Percentiles rank a stretch among this genome's conserved stretches.
phyloP scores from a whole-genome alignment of 2,797 vertebrate genomes.

The Nyctibius grandis region DNA sequence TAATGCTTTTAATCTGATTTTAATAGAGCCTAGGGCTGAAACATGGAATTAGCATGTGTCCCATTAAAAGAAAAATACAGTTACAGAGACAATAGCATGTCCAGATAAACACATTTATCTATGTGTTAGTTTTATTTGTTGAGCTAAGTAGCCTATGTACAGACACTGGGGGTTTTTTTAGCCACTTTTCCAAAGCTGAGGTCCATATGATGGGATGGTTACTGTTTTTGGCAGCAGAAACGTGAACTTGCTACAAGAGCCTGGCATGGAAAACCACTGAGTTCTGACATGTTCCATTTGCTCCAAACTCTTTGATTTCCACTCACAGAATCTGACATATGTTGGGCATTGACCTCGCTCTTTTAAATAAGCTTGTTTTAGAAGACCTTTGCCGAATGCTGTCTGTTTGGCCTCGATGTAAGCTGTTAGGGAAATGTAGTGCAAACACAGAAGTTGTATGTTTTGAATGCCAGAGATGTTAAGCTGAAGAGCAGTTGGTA shows the following conservation, averaged over 20 bases:
- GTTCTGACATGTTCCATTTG: slow-evolving; percentile 48
- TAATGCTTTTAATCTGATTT: slow-evolving; percentile 72
- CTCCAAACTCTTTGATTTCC: slow-evolving; percentile 46
- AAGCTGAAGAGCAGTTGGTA: slow-evolving; percentile 48
- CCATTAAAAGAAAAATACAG: slow-evolving; percentile 60
- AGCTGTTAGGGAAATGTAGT: slow-evolving; percentile 64
- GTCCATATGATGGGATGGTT: slow-evolving; percentile 16
- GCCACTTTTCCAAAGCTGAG: slow-evolving; percentile 17
- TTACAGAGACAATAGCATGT: slow-evolving; percentile 49
- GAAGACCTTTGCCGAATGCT: slow-evolving; percentile 49
- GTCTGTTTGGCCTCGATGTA: slow-evolving; percentile 54
- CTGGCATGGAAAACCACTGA: slow-evolving; percentile 21
- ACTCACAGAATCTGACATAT: slow-evolving; percentile 43
- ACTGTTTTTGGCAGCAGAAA: slow-evolving; percentile 34
- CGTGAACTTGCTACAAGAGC: slow-evolving; percentile 31
- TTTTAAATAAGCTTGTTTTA: slow-evolving; percentile 66
- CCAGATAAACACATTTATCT: slow-evolving; percentile 62
- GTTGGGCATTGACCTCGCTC: slow-evolving; percentile 46
- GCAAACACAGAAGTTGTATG: slow-evolving; percentile 65
- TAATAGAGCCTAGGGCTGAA: slow-evolving; percentile 50
- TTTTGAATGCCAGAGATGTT: slow-evolving; percentile 67
- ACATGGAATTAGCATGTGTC: slow-evolving; percentile 47
- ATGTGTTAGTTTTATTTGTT: slow-evolving; percentile 50
- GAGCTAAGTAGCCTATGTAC: background rate
- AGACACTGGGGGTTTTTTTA: background rate